Base-by-base conservation (phyloP, 2,888 invertebrate species). In the Cylloceria caligata region DNA sequence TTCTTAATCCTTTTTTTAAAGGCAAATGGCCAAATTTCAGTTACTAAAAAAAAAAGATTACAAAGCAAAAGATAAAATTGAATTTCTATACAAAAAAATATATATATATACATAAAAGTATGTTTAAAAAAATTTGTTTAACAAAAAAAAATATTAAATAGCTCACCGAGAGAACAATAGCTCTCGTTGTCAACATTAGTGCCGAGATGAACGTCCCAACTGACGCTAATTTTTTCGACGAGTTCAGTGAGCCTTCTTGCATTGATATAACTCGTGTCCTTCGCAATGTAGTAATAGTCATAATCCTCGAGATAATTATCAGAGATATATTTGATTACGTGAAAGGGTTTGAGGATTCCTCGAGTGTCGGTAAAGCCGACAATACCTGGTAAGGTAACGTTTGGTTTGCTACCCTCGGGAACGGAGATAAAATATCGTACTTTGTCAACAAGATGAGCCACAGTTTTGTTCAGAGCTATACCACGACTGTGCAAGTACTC, bases 241-340 rank as follows among this genome's bases (percentile, higher is more conserved):
- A 98, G 93, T 80, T 96, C 94, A 30, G 95, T 93, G 64, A 99
- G 93, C 72, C 95, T 95, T 60, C 96, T 95, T 0, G 96, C 96
- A 92, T 98, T 97, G 69, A 99, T 94, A 91, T 97, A 99, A 0
- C 96, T 96, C 6, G 95, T 94, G 93, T 99, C 99, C 55, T 97
- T 96, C 62, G 97, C 95, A 67, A 99, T 94, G 91, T 97, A 96
- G 93, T 98, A 99, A 93, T 97, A 99, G 93, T 99, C 98, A 93
- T 96, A 99, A 87, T 97, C 97, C 88, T 98, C 96, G 42, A 97
- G 93, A 93, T 96, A 98, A 91, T 97, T 97, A 88, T 98, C 98
- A 0, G 96, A 96, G 11, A 99, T 95, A 91, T 98, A 98, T 91
- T 98, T 98, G 57, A 99, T 94, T 21, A 97, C 96, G 90, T 98